These are phyloP conservation scores for Gandaritis pyraliata DNA, from an alignment of 2,888 invertebrate genomes.

Conservation along the genomic window DNA sequence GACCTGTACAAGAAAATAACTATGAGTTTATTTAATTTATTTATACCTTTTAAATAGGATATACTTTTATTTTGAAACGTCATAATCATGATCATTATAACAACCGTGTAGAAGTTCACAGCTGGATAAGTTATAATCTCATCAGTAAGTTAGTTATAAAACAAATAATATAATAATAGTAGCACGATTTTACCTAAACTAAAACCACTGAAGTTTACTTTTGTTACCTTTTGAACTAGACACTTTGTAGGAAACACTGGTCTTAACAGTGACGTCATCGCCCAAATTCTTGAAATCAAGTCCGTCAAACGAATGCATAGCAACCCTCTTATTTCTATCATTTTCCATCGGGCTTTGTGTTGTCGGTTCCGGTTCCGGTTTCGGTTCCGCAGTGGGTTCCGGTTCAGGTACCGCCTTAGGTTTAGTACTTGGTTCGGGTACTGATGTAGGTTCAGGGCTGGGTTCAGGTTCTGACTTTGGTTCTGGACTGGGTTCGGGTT, in stretches of 20 bases:
- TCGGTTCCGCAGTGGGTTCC: constrained; percentile 53
- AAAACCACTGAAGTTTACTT: background rate
- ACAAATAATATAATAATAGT: too few species aligned
- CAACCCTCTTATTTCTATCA: constrained; percentile 83
- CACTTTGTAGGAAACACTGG: constrained; percentile 91
- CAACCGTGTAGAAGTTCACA: too few species aligned
- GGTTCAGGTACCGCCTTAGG: constrained; percentile 50
- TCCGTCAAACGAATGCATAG: constrained; percentile 76
- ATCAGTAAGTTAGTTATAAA: too few species aligned
- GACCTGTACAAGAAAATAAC: constrained; percentile 46
- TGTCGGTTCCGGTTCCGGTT: constrained; percentile 59
- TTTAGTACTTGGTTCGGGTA: constrained; percentile 46
- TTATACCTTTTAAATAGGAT: background rate
- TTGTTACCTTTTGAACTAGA: constrained; percentile 82
- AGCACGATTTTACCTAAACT: too few species aligned
- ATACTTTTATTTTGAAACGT: background rate
- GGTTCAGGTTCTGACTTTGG: constrained; percentile 56
- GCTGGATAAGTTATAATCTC: too few species aligned
- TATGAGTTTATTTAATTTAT: background rate
- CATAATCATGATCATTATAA: too few species aligned
- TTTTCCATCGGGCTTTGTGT: constrained; percentile 57
- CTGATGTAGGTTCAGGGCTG: constrained; percentile 51
- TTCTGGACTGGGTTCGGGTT: constrained; percentile 48
- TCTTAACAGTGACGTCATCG: constrained; percentile 89
- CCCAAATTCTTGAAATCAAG: constrained; percentile 77